phyloP scores from a whole-genome alignment of 92 coral and sea anemone species.

The Parazoanthus atlanticus region DNA sequence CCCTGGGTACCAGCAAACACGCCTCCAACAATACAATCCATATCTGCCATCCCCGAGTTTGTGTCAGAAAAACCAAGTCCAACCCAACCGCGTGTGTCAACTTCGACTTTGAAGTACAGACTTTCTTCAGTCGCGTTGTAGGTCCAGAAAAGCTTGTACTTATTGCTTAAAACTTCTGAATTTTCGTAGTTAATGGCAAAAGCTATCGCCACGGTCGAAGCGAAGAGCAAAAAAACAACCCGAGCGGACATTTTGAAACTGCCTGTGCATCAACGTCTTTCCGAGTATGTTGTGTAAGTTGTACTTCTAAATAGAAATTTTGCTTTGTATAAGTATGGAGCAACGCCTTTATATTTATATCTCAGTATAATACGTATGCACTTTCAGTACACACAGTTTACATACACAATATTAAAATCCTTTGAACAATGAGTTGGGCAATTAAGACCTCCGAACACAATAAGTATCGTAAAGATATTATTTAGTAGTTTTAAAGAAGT shows the following conservation, averaged over 20 bases:
- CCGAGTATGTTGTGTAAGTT: too few relatives aligned
- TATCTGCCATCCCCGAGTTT: neutral
- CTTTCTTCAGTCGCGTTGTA: neutral
- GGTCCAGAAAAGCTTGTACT: neutral
- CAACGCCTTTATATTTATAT: too few relatives aligned
- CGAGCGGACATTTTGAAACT: neutral
- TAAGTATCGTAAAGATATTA: too few relatives aligned
- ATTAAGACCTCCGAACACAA: too few relatives aligned
- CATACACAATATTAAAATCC: too few relatives aligned
- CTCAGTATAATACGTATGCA: too few relatives aligned
- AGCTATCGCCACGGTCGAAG: neutral
- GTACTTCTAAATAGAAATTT: too few relatives aligned
- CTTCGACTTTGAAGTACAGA: neutral
- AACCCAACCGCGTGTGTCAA: neutral
- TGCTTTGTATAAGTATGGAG: too few relatives aligned
- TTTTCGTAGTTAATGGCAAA: neutral
- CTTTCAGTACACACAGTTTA: too few relatives aligned
- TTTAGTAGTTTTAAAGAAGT: too few relatives aligned
- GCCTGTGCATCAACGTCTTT: neutral
- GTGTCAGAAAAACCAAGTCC: slow-evolving; percentile 14
- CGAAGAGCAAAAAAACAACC: neutral
- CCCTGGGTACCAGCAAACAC: neutral
- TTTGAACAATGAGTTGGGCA: too few relatives aligned
- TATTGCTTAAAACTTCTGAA: neutral
- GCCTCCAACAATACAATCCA: neutral